Evolutionary conservation across 2,113 vertebrate species (phyloP).

Genomic region (Corvus moneduloides): DNA sequence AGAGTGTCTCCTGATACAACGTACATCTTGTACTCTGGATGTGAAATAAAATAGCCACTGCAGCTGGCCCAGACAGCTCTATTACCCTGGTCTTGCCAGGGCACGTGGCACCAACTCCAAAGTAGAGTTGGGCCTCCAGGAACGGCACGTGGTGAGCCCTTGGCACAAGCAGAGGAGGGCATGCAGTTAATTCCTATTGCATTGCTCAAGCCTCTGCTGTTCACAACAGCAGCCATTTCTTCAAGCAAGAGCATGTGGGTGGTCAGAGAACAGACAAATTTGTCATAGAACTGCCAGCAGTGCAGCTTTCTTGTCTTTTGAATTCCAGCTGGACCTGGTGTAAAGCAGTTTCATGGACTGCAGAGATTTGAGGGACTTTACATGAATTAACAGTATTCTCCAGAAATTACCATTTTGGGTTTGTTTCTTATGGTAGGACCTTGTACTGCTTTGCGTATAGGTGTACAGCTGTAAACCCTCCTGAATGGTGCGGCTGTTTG

Average conservation of each 20-base stretch:
- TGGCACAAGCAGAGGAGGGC: background rate
- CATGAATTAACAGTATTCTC: background rate
- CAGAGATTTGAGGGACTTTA: background rate
- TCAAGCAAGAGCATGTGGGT: background rate
- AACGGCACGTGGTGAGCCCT: fast-evolving
- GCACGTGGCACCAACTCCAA: fast-evolving
- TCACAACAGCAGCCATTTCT: fast-evolving
- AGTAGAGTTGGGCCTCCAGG: fast-evolving
- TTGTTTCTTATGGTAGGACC: background rate
- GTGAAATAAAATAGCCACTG: background rate
- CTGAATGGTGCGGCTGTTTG: background rate
- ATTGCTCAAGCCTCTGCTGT: background rate
- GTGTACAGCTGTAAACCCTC: background rate
- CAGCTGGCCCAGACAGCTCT: fast-evolving
- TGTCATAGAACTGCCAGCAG: background rate
- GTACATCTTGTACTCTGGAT: background rate
- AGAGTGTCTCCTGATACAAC: background rate
- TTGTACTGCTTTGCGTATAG: background rate
- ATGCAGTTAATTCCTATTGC: background rate
- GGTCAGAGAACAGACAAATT: background rate
- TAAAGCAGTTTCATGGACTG: background rate
- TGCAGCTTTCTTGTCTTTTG: background rate
- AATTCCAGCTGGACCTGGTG: background rate
- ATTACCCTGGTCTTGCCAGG: background rate
- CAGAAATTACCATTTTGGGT: background rate